Evolutionary conservation across 2,888 invertebrate genomes (phyloP).

Genomic region (Leptopterna dolabrata): DNA sequence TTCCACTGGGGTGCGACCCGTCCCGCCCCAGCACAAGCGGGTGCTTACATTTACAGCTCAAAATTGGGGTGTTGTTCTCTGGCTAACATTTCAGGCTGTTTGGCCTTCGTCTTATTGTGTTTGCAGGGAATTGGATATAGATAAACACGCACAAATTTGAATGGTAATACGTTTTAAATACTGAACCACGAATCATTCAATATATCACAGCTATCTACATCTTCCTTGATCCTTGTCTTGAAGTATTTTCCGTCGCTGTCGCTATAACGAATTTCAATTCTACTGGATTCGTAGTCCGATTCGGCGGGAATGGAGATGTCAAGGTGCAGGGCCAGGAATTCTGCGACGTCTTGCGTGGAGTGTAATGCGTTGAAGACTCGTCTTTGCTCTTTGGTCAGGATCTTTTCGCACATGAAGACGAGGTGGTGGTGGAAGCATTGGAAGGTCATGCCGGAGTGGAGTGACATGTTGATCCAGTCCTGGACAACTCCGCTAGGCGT

Average conservation of each 20-base stretch:
- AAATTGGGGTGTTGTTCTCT: no score
- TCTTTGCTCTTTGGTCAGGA: constrained; percentile 79
- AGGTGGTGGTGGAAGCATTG: constrained; percentile 95
- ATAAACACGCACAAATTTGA: no score
- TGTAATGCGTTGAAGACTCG: constrained; percentile 82
- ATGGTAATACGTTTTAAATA: neutral
- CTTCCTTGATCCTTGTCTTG: constrained; percentile 47
- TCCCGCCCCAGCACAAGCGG: no score
- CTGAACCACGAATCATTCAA: constrained; percentile 45
- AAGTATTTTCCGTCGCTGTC: constrained; percentile 56
- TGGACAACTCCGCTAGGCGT: constrained; percentile 84
- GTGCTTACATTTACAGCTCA: no score
- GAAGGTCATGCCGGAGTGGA: constrained; percentile 73
- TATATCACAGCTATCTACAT: constrained; percentile 24
- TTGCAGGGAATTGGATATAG: no score
- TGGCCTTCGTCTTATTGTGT: no score
- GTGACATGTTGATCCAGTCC: constrained; percentile 77
- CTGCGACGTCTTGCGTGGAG: constrained; percentile 76
- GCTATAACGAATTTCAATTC: constrained; percentile 27
- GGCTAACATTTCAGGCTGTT: no score
- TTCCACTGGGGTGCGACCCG: no score
- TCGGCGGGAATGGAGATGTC: constrained; percentile 64
- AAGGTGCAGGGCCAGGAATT: constrained; percentile 76
- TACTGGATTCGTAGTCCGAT: neutral
- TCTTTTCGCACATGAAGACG: constrained; percentile 92